Base-by-base conservation (phyloP, 2,888 invertebrate genomes). In the Drosophila affinis region DNA sequence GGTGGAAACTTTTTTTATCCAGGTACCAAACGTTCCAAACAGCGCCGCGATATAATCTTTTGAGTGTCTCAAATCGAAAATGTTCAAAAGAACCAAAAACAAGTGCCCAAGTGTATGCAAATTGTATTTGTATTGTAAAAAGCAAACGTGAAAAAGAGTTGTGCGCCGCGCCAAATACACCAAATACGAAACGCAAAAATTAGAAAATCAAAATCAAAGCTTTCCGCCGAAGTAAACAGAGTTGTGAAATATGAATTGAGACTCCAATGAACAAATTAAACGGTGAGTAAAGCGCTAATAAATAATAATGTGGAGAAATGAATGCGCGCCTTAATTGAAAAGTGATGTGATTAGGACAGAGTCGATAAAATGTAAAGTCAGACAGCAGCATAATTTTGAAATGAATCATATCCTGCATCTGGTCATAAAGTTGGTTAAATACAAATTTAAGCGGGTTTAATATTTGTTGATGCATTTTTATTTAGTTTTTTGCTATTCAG, bases 181-280 rank as follows among this genome's bases (percentile, higher is more conserved):
- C 34, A 59, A 59, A 51, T 14, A 51, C 39, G 52, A 47, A 29
- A 18, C 45, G 49, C 47, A 29, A 18, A 67, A 32, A 47, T 61
- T 32, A 53, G 45, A 58, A 24, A 24, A 24, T 24, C 24, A 24
- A 24, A 51, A 39, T 46, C 57, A 18, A 56, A 77, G 62, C 55
- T 76, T 62, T 70, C 62, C 49, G 64, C 64, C 59, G 70, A 54
- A 49, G 29, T 12, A 54, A 60, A 60, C 53, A 17, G 48, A 60
- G 70, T 72, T 83, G 81, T 82, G 79, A 54, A 71, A 57, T 60
- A 86, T 83, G 65, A 70, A 81, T 64, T 84, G 59, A 82, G 70
- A 64, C 47, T n/a, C 21, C 52, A 62, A 44, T 65, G 21, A 77
- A 70, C 34, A 27, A 21, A 72, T 64, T 57, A 67, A 51, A 65